These are phyloP conservation scores for Labeo rohita DNA, from an alignment of 2,113 vertebrate genomes.

Conservation along the genomic window DNA sequence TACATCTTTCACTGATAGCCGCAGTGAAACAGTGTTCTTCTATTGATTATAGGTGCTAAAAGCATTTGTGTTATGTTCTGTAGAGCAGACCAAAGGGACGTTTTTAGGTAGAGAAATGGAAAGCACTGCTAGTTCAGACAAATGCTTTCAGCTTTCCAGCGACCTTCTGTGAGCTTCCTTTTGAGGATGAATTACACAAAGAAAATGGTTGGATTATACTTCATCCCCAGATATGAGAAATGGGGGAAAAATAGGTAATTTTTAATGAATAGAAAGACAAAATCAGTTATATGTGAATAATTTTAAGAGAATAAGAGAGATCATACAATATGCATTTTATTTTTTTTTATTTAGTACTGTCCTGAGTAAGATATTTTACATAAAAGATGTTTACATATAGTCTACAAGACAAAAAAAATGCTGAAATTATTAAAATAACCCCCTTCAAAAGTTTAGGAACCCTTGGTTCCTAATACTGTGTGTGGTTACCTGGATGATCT, in stretches of 20 bases:
- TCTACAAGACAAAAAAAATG: no score
- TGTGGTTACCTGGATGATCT: no score
- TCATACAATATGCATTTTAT: no score
- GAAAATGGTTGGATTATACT: neutral
- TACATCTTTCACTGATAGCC: neutral
- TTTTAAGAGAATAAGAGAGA: no score
- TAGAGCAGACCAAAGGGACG: neutral
- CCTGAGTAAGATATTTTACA: no score
- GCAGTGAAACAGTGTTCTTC: conserved; percentile 27
- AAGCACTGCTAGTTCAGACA: conserved; percentile 18
- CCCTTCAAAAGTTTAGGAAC: no score
- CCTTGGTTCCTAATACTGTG: no score
- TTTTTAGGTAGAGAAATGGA: conserved; percentile 3
- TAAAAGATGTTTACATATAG: no score
- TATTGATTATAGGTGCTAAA: conserved; percentile 35
- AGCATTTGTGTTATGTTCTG: conserved; percentile 29
- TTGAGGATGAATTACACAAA: neutral
- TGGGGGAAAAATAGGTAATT: neutral
- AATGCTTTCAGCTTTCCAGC: neutral
- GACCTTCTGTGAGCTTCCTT: neutral
- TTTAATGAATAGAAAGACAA: neutral
- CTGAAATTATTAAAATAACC: no score
- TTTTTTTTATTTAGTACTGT: no score
- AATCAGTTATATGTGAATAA: no score
- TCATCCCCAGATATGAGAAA: neutral